Base-by-base conservation (phyloP, 2,797 vertebrate species). In the Schizothorax lantsangensis region DNA sequence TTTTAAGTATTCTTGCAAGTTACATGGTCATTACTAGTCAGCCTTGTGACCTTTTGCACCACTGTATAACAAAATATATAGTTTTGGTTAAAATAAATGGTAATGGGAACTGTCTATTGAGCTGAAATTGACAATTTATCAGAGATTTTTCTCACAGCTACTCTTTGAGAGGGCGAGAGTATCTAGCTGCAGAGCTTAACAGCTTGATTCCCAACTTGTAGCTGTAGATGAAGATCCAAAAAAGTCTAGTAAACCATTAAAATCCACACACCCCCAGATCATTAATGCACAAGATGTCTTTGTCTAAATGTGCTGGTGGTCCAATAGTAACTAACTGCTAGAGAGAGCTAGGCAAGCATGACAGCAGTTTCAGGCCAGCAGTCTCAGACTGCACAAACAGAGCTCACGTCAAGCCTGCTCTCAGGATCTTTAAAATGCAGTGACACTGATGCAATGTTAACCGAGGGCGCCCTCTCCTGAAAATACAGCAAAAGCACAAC, bases 201-300 rank as follows among this genome's bases (percentile, higher is more conserved):
- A n/a, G 23, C 93, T 98, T 97, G 3, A 97, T 95, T 64, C 91
- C 96, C 38, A 97, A 91, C 81, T 98, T 30, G 30, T 30, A 98
- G 96, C 97, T 96, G 90, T 54, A 0, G 2, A 1, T 5, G 43
- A 72, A 81, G 1, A 79, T 52, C 64, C 7, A 54, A 40, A 19
- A n/a, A 26, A 81, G 15, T 14, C 14, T 3, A 23, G n/a, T 64
- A 7, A 77, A 23, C 5, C 45, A 57, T 23, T n/a, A 11, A 10
- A 9, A 52, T 0, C 17, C 6, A 52, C 54, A 47, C 45, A 3
- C 3, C 4, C 6, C 0, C 11, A 17, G 15, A 73, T 17, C 40
- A 19, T 36, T 66, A 71, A 59, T 40, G 21, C 11, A 45, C 3
- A 66, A 57, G 4, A 64, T 7, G 75, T 38, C 0, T 8, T 57